Conservation (phyloP, 2,797 vertebrate species). For the Etheostoma perlongum region DNA sequence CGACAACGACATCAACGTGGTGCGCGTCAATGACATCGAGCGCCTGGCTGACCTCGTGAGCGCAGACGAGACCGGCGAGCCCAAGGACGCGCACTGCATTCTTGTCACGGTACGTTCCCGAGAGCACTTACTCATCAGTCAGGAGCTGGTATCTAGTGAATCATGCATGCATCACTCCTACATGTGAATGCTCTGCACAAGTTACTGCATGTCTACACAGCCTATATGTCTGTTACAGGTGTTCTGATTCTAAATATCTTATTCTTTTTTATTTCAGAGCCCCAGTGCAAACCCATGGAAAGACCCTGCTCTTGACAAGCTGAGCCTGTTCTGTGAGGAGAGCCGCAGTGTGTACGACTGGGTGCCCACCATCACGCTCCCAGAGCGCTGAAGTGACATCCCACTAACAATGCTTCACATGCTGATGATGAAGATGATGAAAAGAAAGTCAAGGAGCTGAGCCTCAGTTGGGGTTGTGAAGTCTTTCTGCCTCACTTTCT, state of each 20-base stretch:
- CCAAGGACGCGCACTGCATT: constrained; percentile 95
- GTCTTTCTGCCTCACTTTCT: constrained; percentile 83
- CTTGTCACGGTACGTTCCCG: constrained; percentile 92
- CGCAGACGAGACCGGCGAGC: constrained; percentile 87
- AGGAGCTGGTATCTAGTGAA: constrained; percentile 49
- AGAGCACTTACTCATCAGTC: constrained; percentile 40
- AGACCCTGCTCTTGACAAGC: constrained; percentile 91
- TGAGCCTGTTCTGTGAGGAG: constrained; percentile 93
- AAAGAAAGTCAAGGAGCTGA: constrained; percentile 76
- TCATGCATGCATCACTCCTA: constrained; percentile 57
- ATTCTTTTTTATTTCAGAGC: constrained; percentile 81
- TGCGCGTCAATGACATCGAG: constrained; percentile 92
- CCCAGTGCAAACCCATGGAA: constrained; percentile 93
- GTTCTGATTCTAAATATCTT: constrained; percentile 34
- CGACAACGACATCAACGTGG: constrained; percentile 97
- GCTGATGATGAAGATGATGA: constrained; percentile 63
- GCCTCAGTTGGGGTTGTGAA: constrained; percentile 80
- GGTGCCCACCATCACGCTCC: constrained; percentile 94
- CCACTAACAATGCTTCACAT: constrained; percentile 52
- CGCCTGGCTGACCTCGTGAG: constrained; percentile 91
- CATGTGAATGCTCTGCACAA: constrained; percentile 34
- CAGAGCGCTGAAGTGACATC: constrained; percentile 87
- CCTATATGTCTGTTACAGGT: neutral
- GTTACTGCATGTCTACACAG: constrained; percentile 14
- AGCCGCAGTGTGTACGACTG: constrained; percentile 93